phyloP scores from a whole-genome alignment of 2,888 invertebrate genomes.

The Lissocephala sabroskyi region DNA sequence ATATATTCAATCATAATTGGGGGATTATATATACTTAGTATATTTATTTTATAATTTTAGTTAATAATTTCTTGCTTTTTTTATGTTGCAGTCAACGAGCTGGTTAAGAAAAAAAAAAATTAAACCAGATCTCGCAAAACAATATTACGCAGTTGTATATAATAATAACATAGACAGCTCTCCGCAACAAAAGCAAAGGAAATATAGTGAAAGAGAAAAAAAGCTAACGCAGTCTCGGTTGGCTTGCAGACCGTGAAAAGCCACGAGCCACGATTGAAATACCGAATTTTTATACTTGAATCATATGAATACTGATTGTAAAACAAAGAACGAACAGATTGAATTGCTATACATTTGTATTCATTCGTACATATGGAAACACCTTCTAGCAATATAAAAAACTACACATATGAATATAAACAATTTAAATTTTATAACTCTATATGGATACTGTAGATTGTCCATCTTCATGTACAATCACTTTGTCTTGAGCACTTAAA shows the following conservation, averaged over 20 bases:
- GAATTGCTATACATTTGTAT: conserved; percentile 20
- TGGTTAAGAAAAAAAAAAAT: conserved; percentile 9
- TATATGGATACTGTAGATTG: no score
- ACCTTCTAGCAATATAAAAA: not conserved
- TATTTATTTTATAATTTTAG: conserved; percentile 1
- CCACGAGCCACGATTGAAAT: conserved; percentile 71
- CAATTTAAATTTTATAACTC: no score
- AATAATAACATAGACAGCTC: conserved; percentile 19
- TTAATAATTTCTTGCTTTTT: not conserved
- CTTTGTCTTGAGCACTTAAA: not conserved
- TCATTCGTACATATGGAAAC: not conserved
- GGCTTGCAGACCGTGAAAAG: conserved; percentile 70
- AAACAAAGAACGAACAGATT: conserved; percentile 41
- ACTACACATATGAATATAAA: not conserved
- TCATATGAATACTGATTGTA: conserved; percentile 63
- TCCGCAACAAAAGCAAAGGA: conserved; percentile 15
- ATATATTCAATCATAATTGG: not conserved
- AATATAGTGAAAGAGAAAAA: conserved; percentile 48
- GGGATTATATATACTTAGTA: conserved; percentile 1
- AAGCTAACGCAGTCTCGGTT: conserved; percentile 67
- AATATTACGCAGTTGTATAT: conserved; percentile 16
- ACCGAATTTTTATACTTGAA: conserved; percentile 64
- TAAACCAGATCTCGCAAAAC: conserved; percentile 13
- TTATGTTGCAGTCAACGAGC: conserved; percentile 3
- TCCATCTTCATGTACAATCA: not conserved